Conservation (phyloP, 1,140 invertebrate species). For the Aleiodes sp. region DNA sequence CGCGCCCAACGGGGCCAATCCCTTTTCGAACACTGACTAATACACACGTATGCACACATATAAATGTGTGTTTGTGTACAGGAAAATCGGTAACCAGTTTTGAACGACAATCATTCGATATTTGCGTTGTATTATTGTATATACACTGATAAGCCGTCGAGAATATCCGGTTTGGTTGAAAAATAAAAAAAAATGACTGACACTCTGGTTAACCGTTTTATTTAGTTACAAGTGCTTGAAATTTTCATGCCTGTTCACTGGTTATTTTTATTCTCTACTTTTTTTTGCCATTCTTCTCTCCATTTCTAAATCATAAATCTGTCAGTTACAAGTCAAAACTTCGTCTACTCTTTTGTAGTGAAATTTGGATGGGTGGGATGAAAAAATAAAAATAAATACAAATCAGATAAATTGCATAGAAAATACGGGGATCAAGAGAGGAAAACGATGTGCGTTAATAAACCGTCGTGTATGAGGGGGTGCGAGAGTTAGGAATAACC, state of each 20-base stretch:
- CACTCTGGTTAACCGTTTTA: background rate
- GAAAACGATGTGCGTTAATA: slow-evolving; percentile 32
- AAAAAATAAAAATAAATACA: slow-evolving; percentile 1
- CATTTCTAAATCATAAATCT: background rate
- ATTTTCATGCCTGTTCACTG: background rate
- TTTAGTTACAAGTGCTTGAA: background rate
- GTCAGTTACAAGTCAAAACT: too few species aligned
- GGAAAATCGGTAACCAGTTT: slow-evolving; percentile 8
- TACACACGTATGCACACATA: too few species aligned
- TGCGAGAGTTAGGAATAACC: background rate
- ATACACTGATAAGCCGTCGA: slow-evolving; percentile 6
- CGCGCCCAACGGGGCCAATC: slow-evolving; percentile 6
- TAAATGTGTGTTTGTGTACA: too few species aligned
- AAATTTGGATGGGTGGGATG: too few species aligned
- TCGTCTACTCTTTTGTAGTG: too few species aligned
- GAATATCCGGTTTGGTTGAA: background rate
- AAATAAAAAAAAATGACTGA: background rate
- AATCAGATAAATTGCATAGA: slow-evolving; percentile 32
- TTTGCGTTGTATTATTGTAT: slow-evolving; percentile 8
- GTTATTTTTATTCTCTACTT: too few species aligned
- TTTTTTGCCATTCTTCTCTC: too few species aligned
- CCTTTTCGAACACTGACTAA: slow-evolving; percentile 5
- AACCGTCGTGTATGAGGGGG: slow-evolving; percentile 18
- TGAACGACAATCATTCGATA: background rate
- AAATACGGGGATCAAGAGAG: slow-evolving; percentile 20